Conservation (phyloP, 1,140 invertebrate species). For the Drusus annulatus region DNA sequence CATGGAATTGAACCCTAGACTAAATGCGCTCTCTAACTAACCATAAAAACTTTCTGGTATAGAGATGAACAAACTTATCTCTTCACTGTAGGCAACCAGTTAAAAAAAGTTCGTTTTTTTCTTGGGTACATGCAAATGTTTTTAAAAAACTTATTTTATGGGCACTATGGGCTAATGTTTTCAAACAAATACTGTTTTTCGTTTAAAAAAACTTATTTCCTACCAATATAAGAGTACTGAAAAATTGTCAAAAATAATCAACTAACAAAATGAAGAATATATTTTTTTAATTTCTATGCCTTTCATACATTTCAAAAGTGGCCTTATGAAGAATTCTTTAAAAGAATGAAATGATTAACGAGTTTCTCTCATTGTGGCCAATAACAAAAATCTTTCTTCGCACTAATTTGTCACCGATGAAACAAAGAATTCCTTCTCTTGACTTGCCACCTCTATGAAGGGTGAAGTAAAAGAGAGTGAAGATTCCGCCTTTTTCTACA, state of each 20-base stretch:
- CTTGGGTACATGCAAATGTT: too few relatives aligned
- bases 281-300: not conserved
- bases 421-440: conserved; percentile 27
- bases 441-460: conserved; percentile 30
- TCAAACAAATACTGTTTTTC: too few relatives aligned
- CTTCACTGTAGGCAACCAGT: too few relatives aligned
- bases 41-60: too few relatives aligned
- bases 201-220: too few relatives aligned
- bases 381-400: conserved; percentile 29
- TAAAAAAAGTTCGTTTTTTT: too few relatives aligned
- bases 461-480: conserved; percentile 41
- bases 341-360: conserved; percentile 19
- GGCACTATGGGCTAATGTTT: too few relatives aligned
- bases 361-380: conserved; percentile 25
- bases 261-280: not conserved
- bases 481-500: conserved; percentile 45
- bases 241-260: not conserved
- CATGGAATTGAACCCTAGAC: too few relatives aligned
- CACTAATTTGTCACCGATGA: conserved; percentile 34
- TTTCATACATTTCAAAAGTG: not conserved
- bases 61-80: too few relatives aligned
- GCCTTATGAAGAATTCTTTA: not conserved
- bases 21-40: too few relatives aligned
- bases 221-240: too few relatives aligned
- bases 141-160: too few relatives aligned